Percentiles rank a stretch among this genome's conserved stretches.
phyloP scores from a whole-genome alignment of 2,888 invertebrate genomes.

The Agrenia bidenticulata region DNA sequence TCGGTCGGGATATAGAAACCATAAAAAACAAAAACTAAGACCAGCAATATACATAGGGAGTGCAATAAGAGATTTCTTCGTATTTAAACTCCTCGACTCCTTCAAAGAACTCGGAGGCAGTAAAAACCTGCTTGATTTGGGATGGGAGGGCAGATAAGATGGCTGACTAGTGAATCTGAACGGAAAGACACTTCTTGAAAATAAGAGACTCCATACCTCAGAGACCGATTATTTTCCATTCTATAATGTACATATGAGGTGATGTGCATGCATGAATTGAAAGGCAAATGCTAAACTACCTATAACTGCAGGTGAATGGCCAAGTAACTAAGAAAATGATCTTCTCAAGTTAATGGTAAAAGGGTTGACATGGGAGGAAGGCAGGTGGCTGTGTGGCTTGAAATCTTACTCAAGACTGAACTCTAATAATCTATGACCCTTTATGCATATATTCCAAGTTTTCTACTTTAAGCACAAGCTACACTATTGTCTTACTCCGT shows the following conservation, averaged over 20 bases:
- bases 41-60: background rate
- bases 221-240: background rate
- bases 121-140: slow-evolving; percentile 10
- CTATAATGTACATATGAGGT: background rate
- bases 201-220: background rate
- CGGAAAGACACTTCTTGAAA: background rate
- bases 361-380: no score
- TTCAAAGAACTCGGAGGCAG: background rate
- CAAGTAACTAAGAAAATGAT: no score
- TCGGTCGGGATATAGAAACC: background rate
- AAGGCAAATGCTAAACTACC: background rate
- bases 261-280: background rate
- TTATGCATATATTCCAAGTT: no score
- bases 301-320: no score
- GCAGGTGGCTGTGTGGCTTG: no score
- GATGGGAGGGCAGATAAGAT: slow-evolving; percentile 3
- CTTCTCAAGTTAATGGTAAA: no score
- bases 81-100: background rate
- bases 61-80: background rate
- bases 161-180: background rate
- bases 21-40: background rate
- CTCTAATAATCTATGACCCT: no score
- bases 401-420: no score
- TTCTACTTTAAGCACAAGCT: no score
- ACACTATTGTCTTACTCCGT: no score